Percentiles rank a stretch among this genome's conserved stretches.
These are phyloP conservation scores for Hippolais icterina DNA, from an alignment of 2,113 vertebrate genomes.

Conservation along the genomic window DNA sequence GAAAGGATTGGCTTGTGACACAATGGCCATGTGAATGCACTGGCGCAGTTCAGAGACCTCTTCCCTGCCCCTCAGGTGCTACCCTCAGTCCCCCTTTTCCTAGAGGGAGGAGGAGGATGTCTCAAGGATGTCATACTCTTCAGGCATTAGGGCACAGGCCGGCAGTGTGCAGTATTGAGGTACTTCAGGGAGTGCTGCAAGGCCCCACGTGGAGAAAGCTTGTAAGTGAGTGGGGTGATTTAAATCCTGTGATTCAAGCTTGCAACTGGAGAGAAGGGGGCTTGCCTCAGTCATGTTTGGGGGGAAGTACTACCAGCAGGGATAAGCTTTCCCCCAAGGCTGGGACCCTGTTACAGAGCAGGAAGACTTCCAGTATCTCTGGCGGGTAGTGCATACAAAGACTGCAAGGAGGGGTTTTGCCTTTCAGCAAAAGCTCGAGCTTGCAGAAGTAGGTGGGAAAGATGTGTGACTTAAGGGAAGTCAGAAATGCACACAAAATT, in stretches of 20 bases:
- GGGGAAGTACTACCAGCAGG: not conserved
- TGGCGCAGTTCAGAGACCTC: fast-evolving
- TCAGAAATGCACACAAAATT: not conserved
- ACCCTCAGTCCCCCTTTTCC: not conserved
- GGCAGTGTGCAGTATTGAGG: fast-evolving
- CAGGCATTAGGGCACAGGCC: fast-evolving
- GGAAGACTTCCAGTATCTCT: not conserved
- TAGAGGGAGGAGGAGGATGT: not conserved
- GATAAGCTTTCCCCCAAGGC: not conserved
- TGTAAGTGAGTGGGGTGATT: not conserved
- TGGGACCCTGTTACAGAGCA: too few relatives aligned
- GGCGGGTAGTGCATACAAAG: not conserved
- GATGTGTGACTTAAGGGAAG: fast-evolving
- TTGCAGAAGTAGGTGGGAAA: not conserved
- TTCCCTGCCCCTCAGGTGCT: too few relatives aligned
- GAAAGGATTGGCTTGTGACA: not conserved
- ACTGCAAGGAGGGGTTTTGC: fast-evolving
- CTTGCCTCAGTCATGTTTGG: not conserved
- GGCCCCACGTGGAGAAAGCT: fast-evolving
- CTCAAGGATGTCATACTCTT: fast-evolving
- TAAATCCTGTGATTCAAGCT: not conserved
- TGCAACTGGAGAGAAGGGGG: not conserved
- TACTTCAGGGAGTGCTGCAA: fast-evolving
- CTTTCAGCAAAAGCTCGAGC: not conserved
- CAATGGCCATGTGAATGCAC: fast-evolving